Conservation (phyloP, 2,113 vertebrate genomes). For the Leucosticte australis region DNA sequence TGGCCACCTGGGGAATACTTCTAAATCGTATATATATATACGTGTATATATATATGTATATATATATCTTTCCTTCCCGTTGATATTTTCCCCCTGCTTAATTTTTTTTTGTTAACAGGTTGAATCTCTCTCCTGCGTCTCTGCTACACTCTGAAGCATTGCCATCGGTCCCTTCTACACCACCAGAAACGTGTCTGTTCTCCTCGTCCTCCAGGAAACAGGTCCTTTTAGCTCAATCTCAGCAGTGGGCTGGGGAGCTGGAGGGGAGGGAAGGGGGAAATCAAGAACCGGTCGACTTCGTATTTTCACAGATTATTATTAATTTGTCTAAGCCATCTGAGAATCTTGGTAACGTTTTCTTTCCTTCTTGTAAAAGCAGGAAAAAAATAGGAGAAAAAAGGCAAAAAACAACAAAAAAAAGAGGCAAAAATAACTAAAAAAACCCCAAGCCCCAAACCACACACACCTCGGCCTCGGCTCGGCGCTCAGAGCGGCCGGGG, state of each 20-base stretch:
- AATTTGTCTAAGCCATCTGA: conserved; percentile 43
- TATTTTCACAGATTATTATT: conserved; percentile 48
- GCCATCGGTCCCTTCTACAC: conserved; percentile 45
- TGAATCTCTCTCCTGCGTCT: conserved; percentile 13
- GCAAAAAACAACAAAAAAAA: not conserved
- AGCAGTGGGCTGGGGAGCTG: conserved; percentile 33
- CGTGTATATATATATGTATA: conserved; percentile 1
- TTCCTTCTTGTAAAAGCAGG: not conserved
- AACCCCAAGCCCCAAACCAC: not conserved
- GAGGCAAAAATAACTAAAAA: not conserved
- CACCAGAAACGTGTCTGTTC: conserved; percentile 35
- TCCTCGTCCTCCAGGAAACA: conserved; percentile 39
- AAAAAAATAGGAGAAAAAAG: too few species aligned
- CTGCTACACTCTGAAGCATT: conserved; percentile 34
- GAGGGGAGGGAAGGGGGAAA: conserved; percentile 4
- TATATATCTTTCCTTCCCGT: conserved; percentile 52
- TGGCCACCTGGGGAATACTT: conserved; percentile 61
- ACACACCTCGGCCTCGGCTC: not conserved
- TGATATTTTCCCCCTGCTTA: conserved; percentile 37
- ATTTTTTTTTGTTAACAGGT: conserved; percentile 47
- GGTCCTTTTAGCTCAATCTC: conserved; percentile 45
- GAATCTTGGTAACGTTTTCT: not conserved
- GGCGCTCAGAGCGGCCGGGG: not conserved
- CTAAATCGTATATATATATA: conserved; percentile 38
- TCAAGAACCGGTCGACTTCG: conserved; percentile 47